Conservation (phyloP, 1,140 invertebrate species). For the Heliconius nattereri region DNA sequence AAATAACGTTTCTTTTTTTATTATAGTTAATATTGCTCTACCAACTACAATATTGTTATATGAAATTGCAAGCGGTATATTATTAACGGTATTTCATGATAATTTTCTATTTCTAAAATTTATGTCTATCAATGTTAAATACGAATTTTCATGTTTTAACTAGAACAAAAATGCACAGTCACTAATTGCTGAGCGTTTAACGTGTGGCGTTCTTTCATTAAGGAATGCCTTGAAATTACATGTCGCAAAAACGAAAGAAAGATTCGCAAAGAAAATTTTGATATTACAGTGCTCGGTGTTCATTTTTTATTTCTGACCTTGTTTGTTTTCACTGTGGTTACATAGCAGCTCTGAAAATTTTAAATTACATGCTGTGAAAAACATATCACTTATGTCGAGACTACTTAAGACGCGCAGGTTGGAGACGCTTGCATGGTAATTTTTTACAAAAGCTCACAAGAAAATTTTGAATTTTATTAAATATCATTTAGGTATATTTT, state of each 20-base stretch:
- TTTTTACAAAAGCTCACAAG: not conserved
- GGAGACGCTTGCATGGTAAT: not conserved
- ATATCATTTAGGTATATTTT: not conserved
- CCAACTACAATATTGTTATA: not conserved
- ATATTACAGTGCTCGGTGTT: not conserved
- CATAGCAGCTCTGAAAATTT: slow-evolving; percentile 12
- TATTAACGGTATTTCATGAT: no score
- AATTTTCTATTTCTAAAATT: not conserved
- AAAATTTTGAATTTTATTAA: slow-evolving; percentile 8
- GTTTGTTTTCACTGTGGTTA: slow-evolving; percentile 9
- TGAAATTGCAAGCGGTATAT: not conserved
- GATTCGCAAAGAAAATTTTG: not conserved
- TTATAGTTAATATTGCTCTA: no score
- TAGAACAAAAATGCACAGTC: not conserved
- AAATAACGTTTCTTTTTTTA: no score
- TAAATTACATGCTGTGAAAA: slow-evolving; percentile 4
- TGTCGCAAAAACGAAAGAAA: not conserved
- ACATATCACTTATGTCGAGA: slow-evolving; percentile 11
- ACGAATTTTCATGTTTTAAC: not conserved
- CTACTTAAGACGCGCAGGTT: not conserved
- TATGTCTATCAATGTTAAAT: not conserved
- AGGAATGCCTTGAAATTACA: slow-evolving; percentile 2
- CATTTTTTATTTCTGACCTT: slow-evolving; percentile 8
- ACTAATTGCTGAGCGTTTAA: not conserved
- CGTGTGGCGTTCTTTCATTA: not conserved